Evolutionary conservation across 2,888 invertebrate genomes (phyloP), one percentile per base, ranked within the genome.

Genomic region (Thera obeliscata): DNA sequence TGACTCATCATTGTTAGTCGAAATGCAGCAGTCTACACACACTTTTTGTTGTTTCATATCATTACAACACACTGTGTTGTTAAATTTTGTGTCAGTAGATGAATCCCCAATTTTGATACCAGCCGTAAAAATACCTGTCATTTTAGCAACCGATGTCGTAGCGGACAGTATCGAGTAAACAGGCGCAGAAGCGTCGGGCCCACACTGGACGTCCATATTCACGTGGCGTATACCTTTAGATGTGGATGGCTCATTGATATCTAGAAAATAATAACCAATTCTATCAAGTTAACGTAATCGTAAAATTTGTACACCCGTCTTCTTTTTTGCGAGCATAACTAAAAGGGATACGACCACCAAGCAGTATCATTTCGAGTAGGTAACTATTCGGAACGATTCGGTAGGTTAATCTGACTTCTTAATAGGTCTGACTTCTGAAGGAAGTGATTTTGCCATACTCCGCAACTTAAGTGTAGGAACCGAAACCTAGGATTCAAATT

Each of bases 241-340:
- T 65, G 93, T 93, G 69, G 89, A 90, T 2, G 93, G 93, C 80
- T 93, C 92, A 71, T 93, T 87, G 69, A 92, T 85, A 82, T 93
- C 93, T 93, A 81, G 58, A 84, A 82, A 7, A 54, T 46, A 72
- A 59, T 12, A 66, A 38, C 22, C 12, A 3, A 58, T 11, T 60
- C 3, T 22, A 22, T 22, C 22, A 22, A 22, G 22, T 22, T 22
- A 22, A 22, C 22, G 22, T 22, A 22, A 22, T 22, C 22, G 22
- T 22, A 22, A 22, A 22, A 22, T 22, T 22, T 22, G 22, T 22
- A 22, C 22, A 22, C 22, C 22, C 22, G 22, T 22, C 22, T 22
- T 22, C 1, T 22, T 22, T 22, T 22, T 22, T 22, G 22, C 22
- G 22, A 22, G 22, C 22, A 22, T 22, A 22, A 22, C 22, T 1